A percentile compares a stretch with the other conserved stretches of the same genome.
Conservation (phyloP, 64 coral and sea anemone genomes). For the Acropora yongei region DNA sequence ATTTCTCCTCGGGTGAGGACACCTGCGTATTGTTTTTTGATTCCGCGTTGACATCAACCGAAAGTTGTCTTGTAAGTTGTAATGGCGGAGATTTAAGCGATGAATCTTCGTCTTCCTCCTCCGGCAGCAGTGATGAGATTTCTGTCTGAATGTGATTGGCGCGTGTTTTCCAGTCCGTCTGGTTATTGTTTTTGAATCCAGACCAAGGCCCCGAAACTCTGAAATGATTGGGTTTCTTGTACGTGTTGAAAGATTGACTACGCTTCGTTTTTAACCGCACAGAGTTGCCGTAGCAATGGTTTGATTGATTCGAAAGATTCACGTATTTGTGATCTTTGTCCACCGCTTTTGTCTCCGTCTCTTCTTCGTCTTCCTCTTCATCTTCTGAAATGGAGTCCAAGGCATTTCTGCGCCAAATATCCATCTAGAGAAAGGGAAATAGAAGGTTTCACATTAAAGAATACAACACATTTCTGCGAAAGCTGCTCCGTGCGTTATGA, state of each 20-base stretch:
- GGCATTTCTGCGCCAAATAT: slow-evolving; percentile 83
- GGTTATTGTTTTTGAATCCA: not conserved
- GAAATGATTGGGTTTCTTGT: slow-evolving; percentile 29
- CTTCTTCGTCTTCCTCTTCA: slow-evolving; percentile 77
- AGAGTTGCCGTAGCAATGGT: slow-evolving; percentile 17
- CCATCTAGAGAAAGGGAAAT: slow-evolving; percentile 49
- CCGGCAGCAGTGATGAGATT: not conserved
- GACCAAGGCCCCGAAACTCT: not conserved
- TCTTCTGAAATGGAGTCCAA: slow-evolving; percentile 94
- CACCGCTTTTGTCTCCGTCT: slow-evolving; percentile 27
- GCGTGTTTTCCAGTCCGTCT: not conserved
- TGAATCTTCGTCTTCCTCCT: not conserved
- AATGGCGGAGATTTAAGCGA: not conserved
- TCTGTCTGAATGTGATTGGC: not conserved
- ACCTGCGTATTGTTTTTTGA: not conserved
- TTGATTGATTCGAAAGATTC: not conserved
- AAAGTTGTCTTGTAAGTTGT: not conserved
- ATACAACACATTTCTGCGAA: too few species aligned
- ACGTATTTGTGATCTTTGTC: slow-evolving; percentile 15
- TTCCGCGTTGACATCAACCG: slow-evolving; percentile 11
- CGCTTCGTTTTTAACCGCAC: not conserved
- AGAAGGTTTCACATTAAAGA: not conserved
- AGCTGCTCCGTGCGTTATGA: too few species aligned
- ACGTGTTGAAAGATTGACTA: not conserved
- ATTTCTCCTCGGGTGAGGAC: slow-evolving; percentile 50